Evolutionary conservation across 2,888 invertebrate genomes (phyloP).

Genomic region (Tethea ocularis): DNA sequence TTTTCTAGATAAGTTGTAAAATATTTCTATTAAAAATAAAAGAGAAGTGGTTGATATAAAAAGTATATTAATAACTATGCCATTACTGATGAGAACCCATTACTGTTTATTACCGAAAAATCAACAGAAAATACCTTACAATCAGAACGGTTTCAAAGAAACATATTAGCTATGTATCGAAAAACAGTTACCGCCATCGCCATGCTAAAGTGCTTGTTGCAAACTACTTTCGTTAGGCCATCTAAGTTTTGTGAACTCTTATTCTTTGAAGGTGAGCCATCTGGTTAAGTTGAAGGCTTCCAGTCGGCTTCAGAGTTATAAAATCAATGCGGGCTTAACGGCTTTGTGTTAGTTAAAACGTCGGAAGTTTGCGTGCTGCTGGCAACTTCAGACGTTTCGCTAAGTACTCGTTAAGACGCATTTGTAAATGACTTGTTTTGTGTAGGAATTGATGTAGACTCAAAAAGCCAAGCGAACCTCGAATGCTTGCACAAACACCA

Average conservation of each 20-base stretch:
- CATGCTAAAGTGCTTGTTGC: constrained; percentile 50
- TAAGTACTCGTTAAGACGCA: constrained; percentile 36
- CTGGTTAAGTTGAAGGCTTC: constrained; percentile 47
- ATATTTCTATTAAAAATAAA: neutral
- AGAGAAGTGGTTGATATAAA: too few species aligned
- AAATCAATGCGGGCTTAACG: constrained; percentile 67
- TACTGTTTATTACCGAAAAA: constrained; percentile 21
- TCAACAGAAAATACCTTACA: constrained; percentile 27
- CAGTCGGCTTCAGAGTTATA: constrained; percentile 51
- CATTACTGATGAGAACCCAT: constrained; percentile 15
- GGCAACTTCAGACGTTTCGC: constrained; percentile 36
- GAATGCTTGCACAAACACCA: neutral
- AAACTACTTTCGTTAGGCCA: constrained; percentile 59
- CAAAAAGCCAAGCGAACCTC: constrained; percentile 8
- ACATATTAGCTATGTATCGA: constrained; percentile 49
- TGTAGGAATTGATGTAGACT: constrained; percentile 27
- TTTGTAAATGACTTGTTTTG: constrained; percentile 41
- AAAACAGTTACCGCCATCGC: constrained; percentile 36
- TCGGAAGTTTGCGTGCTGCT: constrained; percentile 58
- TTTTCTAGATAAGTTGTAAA: neutral
- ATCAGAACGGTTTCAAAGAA: constrained; percentile 45
- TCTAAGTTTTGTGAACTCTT: constrained; percentile 59
- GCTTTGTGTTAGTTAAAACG: constrained; percentile 63
- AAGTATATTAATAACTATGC: neutral
- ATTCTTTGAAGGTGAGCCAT: constrained; percentile 48